These are phyloP conservation scores for Entelurus aequoreus DNA, from an alignment of 2,113 vertebrate species.

Conservation along the genomic window DNA sequence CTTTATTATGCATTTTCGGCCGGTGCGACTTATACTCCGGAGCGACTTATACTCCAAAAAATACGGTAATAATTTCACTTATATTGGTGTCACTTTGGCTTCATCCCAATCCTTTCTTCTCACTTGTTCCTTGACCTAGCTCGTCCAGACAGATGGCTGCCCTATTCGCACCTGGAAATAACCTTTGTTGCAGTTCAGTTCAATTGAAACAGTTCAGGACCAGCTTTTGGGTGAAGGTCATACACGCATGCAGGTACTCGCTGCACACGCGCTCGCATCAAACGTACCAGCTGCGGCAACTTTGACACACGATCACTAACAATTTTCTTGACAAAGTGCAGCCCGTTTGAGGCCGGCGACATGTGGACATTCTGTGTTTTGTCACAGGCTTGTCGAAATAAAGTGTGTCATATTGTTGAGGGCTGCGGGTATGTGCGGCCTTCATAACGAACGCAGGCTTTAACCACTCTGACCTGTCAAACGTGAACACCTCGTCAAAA, in stretches of 20 bases:
- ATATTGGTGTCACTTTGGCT: too few species aligned
- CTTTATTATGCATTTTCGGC: too few species aligned
- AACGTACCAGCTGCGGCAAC: slow-evolving; percentile 2
- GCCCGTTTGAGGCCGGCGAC: slow-evolving; percentile 1
- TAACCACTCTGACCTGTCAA: slow-evolving; percentile 46
- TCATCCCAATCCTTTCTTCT: too few species aligned
- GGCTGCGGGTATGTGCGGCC: background rate
- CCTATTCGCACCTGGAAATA: background rate
- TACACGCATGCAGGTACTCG: background rate
- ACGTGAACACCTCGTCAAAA: slow-evolving; percentile 33
- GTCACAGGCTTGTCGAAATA: slow-evolving; percentile 14
- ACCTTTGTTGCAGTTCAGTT: background rate
- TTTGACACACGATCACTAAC: slow-evolving; percentile 19
- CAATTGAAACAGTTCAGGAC: background rate
- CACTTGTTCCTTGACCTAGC: too few species aligned
- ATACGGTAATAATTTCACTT: too few species aligned
- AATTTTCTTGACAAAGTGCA: slow-evolving; percentile 26
- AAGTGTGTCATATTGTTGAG: slow-evolving; percentile 1
- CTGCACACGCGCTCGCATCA: background rate
- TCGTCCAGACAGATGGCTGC: too few species aligned
- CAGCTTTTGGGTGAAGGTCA: background rate
- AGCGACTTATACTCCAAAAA: too few species aligned
- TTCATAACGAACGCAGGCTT: slow-evolving; percentile 6
- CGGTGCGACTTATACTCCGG: too few species aligned
- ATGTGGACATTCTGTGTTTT: background rate